Evolutionary conservation across 2,113 vertebrate species (phyloP).

Genomic region (Nyctereutes procyonoides): DNA sequence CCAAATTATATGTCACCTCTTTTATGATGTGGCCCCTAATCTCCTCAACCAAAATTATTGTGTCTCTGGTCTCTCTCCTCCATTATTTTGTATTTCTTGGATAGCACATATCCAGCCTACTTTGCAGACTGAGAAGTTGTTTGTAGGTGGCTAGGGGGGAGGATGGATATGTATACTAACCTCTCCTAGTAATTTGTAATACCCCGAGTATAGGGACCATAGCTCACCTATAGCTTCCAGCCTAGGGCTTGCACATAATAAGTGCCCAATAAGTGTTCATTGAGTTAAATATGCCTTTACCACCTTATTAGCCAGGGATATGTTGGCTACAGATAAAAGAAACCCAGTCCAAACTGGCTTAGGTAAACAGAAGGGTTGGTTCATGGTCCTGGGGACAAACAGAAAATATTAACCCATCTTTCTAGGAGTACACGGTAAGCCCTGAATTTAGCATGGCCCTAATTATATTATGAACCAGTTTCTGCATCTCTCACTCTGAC

Average conservation of each 20-base stretch:
- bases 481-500: not conserved
- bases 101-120: not conserved
- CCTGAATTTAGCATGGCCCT: not conserved
- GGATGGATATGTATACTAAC: not conserved
- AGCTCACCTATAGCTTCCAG: not conserved
- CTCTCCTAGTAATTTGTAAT: not conserved
- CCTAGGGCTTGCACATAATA: not conserved
- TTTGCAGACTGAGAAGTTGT: not conserved
- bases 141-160: not conserved
- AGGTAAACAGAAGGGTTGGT: not conserved
- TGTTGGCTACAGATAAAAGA: constrained; percentile 11
- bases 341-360: not conserved
- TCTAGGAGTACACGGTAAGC: not conserved
- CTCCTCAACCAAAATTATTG: not conserved
- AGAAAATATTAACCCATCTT: not conserved
- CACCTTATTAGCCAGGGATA: not conserved
- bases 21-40: not conserved
- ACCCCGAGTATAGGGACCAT: not conserved
- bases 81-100: not conserved
- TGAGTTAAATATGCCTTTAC: constrained; percentile 5
- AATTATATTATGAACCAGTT: not conserved
- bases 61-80: not conserved
- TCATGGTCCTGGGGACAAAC: not conserved
- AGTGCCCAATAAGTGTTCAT: constrained; percentile 23
- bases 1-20: not conserved